Evolutionary conservation across 2,113 vertebrate species (phyloP), one percentile per base, ranked within the genome.

Genomic region (Rallus limicola): DNA sequence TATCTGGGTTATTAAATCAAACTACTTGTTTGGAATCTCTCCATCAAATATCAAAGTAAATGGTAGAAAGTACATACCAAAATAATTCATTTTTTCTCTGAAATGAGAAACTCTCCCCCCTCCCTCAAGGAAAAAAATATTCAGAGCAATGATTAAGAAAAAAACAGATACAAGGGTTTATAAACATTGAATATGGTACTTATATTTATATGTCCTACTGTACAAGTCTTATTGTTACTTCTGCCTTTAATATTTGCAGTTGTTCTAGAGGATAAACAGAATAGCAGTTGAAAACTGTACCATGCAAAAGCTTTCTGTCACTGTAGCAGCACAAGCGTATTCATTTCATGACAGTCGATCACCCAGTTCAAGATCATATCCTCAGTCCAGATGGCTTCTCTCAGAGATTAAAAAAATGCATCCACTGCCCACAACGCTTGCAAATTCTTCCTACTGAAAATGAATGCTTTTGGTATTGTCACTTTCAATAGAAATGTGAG

Each of bases 1-100:
- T 92, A 70, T 40, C 24, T 83, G 68, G 11, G 5, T 77, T 93
- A 88, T 93, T 92, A 83, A 93, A 90, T 75, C 42, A 62, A 89
- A 12, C 38, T 83, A 16, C 24, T 46, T 69, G 2, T 71, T 87
- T 17, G 5, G 11, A 91, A 72, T 72, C 40, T 50, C 13, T 72
- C 18, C 53, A 82, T 38, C n/a, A 59, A 59, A 10, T 44, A 56
- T 58, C 14, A 68, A 48, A 76, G 34, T 82, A 70, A 84, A 79
- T 89, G 29, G 13, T 64, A 91, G 62, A 78, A 83, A 64, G 16
- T 64, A 36, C 56, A 18, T 46, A n/a, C 68, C 86, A 68, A 82
- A 75, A 65, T 40, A 85, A 28, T 58, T 24, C 33, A 38, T 71
- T 63, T 59, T 58, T 0, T 15, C 62, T 82, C 24, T 26, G 71